These are phyloP conservation scores for Sinhomidia bicolor DNA, from an alignment of 2,888 invertebrate genomes.

Conservation along the genomic window DNA sequence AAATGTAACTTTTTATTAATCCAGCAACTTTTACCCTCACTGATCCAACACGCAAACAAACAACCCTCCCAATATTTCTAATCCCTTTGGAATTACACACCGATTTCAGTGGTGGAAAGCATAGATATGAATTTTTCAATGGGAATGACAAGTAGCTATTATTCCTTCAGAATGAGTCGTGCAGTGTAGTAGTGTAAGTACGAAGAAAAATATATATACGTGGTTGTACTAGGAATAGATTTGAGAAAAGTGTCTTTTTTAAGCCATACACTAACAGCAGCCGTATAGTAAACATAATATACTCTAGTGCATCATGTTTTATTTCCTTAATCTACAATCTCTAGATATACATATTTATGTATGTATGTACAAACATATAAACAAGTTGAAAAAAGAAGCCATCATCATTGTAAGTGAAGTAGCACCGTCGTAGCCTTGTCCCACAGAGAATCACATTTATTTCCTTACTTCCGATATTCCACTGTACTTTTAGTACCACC, in stretches of 20 bases:
- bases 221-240: too few species aligned
- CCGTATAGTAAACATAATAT: too few species aligned
- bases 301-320: neutral
- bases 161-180: neutral
- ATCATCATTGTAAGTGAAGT: too few species aligned
- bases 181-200: too few species aligned
- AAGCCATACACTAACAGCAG: too few species aligned
- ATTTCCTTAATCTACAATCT: neutral
- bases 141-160: neutral
- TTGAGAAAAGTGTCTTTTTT: too few species aligned
- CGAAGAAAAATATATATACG: too few species aligned
- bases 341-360: too few species aligned
- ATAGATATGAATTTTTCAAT: constrained; percentile 1
- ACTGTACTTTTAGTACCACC: neutral
- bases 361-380: too few species aligned
- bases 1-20: constrained; percentile 47
- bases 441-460: neutral
- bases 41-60: constrained; percentile 53
- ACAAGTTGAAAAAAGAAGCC: neutral
- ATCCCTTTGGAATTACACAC: constrained; percentile 48
- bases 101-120: constrained; percentile 41
- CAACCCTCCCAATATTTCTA: constrained; percentile 37
- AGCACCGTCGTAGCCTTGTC: too few species aligned
- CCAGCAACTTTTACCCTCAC: constrained; percentile 29
- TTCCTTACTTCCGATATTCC: neutral